Evolutionary conservation across 2,113 vertebrate genomes (phyloP), one percentile per base, ranked within the genome.

Genomic region (Loxodonta africana): DNA sequence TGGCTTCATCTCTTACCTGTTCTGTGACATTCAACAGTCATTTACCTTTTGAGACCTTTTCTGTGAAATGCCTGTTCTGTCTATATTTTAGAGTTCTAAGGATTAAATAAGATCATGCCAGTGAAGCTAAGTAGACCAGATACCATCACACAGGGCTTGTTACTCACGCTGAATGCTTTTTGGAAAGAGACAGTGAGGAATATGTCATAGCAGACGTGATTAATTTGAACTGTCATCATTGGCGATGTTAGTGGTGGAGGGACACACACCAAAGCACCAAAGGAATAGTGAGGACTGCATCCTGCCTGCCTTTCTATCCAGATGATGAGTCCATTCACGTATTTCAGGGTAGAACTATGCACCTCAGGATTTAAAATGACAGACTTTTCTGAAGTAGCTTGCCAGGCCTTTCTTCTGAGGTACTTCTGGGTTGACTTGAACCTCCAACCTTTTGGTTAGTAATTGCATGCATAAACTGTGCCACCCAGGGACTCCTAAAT

Each of bases 41-140:
- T 63, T 89, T 83, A 21, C 65, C 26, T 57, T 74, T 94, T 11
- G 8, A 76, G 63, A 87, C 46, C 48, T 81, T 95, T 88, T 85
- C 46, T 78, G 4, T 65, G 1, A 30, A 1, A 37, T 81, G 14
- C 8, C 30, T 76, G 10, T 86, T 82, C 63, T 92, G 25, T 46
- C 33, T 57, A 14, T 12, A 1, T n/a, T 77, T 77, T 26, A 33
- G 95, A 14, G 44, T 53, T 76, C 21, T 41, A 9, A 63, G 82
- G 48, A 60, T 81, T 82, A 51, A 62, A 0, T 53, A 7, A 44
- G 57, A 2, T 30, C 5, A 1, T 6, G 2, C 60, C 0, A 11
- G 37, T 23, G 71, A 80, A 46, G 62, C 81, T 85, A 26, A 30
- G 26, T 15, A 92, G 88, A 33, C 37, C 53, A 91, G 77, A 28